Conservation (phyloP, 2,113 vertebrate genomes). For the Odontophorus gujanensis region DNA sequence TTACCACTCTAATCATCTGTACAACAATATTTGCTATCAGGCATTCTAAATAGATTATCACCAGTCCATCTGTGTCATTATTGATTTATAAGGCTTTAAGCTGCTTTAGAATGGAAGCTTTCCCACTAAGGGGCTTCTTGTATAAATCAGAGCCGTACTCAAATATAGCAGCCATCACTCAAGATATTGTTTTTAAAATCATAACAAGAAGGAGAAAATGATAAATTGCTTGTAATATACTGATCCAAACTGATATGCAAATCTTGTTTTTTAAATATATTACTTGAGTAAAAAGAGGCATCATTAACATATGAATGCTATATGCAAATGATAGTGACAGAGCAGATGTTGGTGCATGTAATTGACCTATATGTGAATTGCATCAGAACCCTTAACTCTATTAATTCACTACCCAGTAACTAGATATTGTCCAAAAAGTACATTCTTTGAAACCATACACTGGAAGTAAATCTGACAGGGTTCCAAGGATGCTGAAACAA, state of each 20-base stretch:
- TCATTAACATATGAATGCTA: constrained; percentile 99
- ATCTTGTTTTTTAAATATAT: constrained; percentile 93
- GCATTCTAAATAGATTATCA: constrained; percentile 99
- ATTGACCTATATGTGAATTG: constrained; percentile 99
- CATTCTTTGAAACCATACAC: constrained; percentile 85
- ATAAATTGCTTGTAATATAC: constrained; percentile 93
- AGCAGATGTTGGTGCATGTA: constrained; percentile 99
- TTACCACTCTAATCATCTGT: constrained; percentile 98
- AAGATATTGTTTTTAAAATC: constrained; percentile 86
- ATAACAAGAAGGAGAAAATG: constrained; percentile 88
- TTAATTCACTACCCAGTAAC: constrained; percentile 90
- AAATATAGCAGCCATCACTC: constrained; percentile 89
- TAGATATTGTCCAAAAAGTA: constrained; percentile 86
- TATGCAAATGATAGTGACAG: constrained; percentile 99
- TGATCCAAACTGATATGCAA: constrained; percentile 93
- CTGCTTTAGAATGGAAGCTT: constrained; percentile 96
- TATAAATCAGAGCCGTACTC: constrained; percentile 90
- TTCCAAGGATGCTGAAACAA: constrained; percentile 84
- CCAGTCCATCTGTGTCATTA: constrained; percentile 99
- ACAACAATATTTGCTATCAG: constrained; percentile 99
- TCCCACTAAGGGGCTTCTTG: constrained; percentile 91
- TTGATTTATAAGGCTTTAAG: constrained; percentile 99
- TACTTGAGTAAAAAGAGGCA: constrained; percentile 92
- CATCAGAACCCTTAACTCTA: constrained; percentile 98
- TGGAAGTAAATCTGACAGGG: constrained; percentile 85